Evolutionary conservation across 2,113 vertebrate species (phyloP).

Genomic region (Haemorhous mexicanus): DNA sequence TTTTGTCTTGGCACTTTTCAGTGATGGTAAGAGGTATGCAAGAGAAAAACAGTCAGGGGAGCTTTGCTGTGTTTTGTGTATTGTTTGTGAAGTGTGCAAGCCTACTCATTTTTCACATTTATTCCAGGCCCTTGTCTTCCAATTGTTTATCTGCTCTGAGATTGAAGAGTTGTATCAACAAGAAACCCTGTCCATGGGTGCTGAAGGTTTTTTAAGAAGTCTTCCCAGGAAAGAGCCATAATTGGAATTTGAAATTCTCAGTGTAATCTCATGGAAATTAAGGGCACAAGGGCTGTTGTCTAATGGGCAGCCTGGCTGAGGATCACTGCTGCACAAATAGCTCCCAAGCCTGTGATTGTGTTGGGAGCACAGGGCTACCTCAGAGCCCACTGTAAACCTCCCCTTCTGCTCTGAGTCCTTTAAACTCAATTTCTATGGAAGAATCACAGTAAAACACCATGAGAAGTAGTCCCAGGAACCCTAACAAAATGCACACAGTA

Average conservation of each 20-base stretch:
- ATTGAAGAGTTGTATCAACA: not conserved
- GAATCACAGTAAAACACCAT: not conserved
- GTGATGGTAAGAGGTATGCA: not conserved
- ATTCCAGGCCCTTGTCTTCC: not conserved
- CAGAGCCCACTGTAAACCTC: not conserved
- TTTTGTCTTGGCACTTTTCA: not conserved
- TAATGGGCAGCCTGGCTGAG: not conserved
- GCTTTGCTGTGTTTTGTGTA: not conserved
- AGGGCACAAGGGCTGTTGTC: not conserved
- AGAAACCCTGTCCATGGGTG: not conserved
- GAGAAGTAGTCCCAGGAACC: not conserved
- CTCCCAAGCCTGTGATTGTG: not conserved
- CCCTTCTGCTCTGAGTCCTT: not conserved
- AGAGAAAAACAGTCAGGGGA: not conserved
- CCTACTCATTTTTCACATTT: not conserved
- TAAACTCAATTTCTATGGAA: not conserved
- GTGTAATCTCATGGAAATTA: not conserved
- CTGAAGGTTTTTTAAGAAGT: not conserved
- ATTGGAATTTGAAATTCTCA: not conserved
- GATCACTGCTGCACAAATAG: not conserved
- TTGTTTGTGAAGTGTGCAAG: not conserved
- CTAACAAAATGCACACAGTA: not conserved
- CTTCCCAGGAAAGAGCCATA: not conserved
- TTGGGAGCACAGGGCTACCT: not conserved
- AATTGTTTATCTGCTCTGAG: not conserved